Evolutionary conservation across 2,888 invertebrate species (phyloP), one percentile per base, ranked within the genome.

Genomic region (Saturnia japonica): DNA sequence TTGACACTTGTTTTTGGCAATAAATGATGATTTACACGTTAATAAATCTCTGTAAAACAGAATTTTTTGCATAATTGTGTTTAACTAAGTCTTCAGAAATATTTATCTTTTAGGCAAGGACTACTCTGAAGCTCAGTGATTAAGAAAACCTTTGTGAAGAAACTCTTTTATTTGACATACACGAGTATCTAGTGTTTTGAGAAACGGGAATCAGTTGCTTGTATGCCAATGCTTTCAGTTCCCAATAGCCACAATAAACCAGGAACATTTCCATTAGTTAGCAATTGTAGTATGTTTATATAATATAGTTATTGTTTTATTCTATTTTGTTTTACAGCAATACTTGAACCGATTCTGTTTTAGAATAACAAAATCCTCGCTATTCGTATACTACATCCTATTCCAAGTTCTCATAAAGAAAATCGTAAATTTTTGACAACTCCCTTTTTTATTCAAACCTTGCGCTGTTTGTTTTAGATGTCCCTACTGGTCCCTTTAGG

Each of bases 351-450:
- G 54, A 22, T 54, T 54, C 54, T 11, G 7, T 54, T 54, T 22
- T 22, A 22, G 54, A 54, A 54, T 22, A 22, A 54, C 8, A 11
- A 67, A 67, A 45, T 45, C 8, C 22, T 47, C 34, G 8, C 67
- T 47, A 47, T 47, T 34, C 68, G 45, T 34, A 54, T 28, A 54
- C 2, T 40, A 40, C 16, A 64, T n/a, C 2, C 51, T 51, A n/a
- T 68, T 51, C 25, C 51, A 34, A n/a, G 34, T 28, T 68, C 54
- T 68, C 68, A 68, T 68, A 68, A 54, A 68, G 54, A 34, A 57
- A 68, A 51, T 28, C 25, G 40, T 40, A 54, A 47, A 68, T 68
- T 68, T 68, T 68, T 54, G 68, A 68, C 54, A 68, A 68, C 34
- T 68, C 40, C 68, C 51, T 68, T 54, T 68, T 54, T 68, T 68